These are phyloP conservation scores for Lampropteryx suffumata DNA, from an alignment of 2,888 invertebrate species.

Conservation along the genomic window DNA sequence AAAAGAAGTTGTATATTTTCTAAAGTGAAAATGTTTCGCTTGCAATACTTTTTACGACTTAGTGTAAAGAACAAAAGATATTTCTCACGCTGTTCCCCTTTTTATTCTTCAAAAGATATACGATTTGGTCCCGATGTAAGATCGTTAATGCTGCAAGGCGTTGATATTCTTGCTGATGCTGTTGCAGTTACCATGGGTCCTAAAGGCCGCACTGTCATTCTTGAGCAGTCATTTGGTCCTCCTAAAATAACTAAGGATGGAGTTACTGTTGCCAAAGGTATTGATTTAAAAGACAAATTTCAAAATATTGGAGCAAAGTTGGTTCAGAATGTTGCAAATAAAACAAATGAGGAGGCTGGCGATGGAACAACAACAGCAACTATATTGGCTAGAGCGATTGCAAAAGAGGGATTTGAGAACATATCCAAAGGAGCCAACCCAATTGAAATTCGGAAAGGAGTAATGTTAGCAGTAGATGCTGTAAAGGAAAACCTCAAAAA, in stretches of 20 bases:
- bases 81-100: conserved; percentile 27
- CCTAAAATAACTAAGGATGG: conserved; percentile 99
- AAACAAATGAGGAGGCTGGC: conserved; percentile 99
- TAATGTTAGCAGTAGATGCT: conserved; percentile 97
- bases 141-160: conserved; percentile 97
- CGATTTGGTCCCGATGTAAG: conserved; percentile 98
- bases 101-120: conserved; percentile 94
- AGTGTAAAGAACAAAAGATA: conserved; percentile 30
- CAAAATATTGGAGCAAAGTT: conserved; percentile 99
- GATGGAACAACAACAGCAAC: conserved; percentile 99
- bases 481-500: conserved; percentile 92
- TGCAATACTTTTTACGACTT: conserved; percentile 30
- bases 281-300: conserved; percentile 98
- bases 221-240: conserved; percentile 98
- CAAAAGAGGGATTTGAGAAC: conserved; percentile 98
- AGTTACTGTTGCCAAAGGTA: conserved; percentile 98
- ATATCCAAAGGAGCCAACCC: conserved; percentile 98
- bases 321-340: conserved; percentile 99
- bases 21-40: conserved; percentile 45
- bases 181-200: conserved; percentile 99
- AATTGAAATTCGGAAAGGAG: conserved; percentile 94
- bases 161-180: conserved; percentile 98
- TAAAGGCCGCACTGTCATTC: conserved; percentile 98
- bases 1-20: not conserved
- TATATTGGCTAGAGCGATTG: conserved; percentile 97